These are phyloP conservation scores for Ceratosolen solmsi DNA, from an alignment of 1,140 invertebrate genomes.

Conservation along the genomic window DNA sequence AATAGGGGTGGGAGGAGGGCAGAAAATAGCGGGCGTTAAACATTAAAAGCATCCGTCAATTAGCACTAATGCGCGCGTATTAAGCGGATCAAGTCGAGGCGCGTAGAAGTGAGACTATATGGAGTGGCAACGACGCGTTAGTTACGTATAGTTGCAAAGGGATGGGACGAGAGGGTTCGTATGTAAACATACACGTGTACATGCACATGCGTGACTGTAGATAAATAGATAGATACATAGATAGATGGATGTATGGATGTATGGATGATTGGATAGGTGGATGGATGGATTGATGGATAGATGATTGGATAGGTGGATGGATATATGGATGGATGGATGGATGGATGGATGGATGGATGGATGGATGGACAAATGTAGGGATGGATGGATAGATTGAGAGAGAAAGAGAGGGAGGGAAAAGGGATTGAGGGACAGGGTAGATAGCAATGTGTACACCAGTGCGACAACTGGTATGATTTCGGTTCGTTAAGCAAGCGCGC, in stretches of 20 bases:
- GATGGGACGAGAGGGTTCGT: too few species aligned
- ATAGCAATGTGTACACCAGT: slow-evolving; percentile 16
- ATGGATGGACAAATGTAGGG: too few species aligned
- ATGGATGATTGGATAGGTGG: too few species aligned
- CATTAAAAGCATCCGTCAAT: slow-evolving; percentile 66
- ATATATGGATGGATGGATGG: too few species aligned
- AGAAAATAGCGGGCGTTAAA: slow-evolving; percentile 59
- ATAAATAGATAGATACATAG: too few species aligned
- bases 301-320: too few species aligned
- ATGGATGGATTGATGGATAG: too few species aligned
- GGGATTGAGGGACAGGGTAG: slow-evolving; percentile 24
- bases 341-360: too few species aligned
- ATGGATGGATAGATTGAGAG: slow-evolving; percentile 14
- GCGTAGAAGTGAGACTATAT: neutral
- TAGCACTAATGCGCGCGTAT: slow-evolving; percentile 61
- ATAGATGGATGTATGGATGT: too few species aligned
- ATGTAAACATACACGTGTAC: too few species aligned
- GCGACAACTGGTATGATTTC: slow-evolving; percentile 63
- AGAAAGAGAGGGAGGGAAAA: slow-evolving; percentile 40
- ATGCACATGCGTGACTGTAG: too few species aligned
- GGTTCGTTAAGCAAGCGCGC: slow-evolving; percentile 61
- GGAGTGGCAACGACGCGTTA: slow-evolving; percentile 52
- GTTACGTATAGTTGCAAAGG: slow-evolving; percentile 32
- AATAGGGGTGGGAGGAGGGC: neutral
- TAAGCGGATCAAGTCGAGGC: slow-evolving; percentile 52